Percentiles rank a stretch among this genome's conserved stretches.
Evolutionary conservation across 1,140 invertebrate genomes (phyloP).

Genomic region (Rhizoglyphus robini): DNA sequence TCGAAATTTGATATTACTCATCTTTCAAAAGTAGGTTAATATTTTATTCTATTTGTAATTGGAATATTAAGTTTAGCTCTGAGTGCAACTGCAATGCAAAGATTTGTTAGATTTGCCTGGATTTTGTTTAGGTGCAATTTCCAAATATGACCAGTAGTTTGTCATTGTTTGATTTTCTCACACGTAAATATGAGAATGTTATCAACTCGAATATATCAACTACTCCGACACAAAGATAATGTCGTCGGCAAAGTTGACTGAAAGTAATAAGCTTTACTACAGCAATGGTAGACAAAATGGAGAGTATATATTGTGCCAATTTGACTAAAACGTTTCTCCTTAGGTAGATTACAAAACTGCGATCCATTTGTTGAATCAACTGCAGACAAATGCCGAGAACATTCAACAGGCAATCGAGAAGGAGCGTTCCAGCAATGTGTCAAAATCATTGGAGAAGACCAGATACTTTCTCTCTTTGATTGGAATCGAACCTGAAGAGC

Average conservation of each 20-base stretch:
- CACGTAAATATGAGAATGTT: too few relatives aligned
- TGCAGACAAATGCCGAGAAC: conserved; percentile 53
- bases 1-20: not conserved
- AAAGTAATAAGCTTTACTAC: too few relatives aligned
- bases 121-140: too few relatives aligned
- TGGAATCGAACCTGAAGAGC: conserved; percentile 27
- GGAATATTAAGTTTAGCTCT: not conserved
- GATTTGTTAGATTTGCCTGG: too few relatives aligned
- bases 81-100: not conserved
- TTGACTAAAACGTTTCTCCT: too few relatives aligned
- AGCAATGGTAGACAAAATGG: not conserved
- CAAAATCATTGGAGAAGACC: conserved; percentile 33
- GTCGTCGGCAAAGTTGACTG: too few relatives aligned
- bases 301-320: not conserved
- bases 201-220: too few relatives aligned
- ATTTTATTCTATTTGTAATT: not conserved
- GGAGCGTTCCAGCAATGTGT: conserved; percentile 35
- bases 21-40: not conserved
- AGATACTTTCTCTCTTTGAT: conserved; percentile 39
- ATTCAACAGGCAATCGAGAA: conserved; percentile 39
- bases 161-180: too few relatives aligned
- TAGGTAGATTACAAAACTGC: conserved; percentile 31
- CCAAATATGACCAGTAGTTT: too few relatives aligned
- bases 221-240: too few relatives aligned
- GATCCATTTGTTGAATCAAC: conserved; percentile 45